Evolutionary conservation across 2,113 vertebrate genomes (phyloP).

Genomic region (Trinectes maculatus): DNA sequence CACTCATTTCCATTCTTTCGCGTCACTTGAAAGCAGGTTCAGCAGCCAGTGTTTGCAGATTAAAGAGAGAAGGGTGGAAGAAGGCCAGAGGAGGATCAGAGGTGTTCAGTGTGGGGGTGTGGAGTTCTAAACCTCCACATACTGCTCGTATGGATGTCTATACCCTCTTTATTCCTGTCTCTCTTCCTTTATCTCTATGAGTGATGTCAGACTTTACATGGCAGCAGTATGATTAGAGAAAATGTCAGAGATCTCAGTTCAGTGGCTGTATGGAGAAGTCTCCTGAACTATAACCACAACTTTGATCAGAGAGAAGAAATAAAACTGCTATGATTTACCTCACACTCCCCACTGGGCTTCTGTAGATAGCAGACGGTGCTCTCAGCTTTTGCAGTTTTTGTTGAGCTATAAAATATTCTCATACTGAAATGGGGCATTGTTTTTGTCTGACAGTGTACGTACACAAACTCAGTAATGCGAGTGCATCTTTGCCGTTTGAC

Average conservation of each 20-base stretch:
- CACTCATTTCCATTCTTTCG: conserved; percentile 8
- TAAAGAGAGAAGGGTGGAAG: background rate
- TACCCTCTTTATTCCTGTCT: background rate
- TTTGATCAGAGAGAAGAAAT: background rate
- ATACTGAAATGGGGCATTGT: conserved; percentile 1
- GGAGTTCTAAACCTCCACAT: conserved; percentile 1
- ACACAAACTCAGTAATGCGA: background rate
- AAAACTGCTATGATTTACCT: background rate
- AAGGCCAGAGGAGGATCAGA: conserved; percentile 18
- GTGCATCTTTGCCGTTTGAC: background rate
- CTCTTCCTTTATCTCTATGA: background rate
- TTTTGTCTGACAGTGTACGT: background rate
- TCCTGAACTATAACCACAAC: background rate
- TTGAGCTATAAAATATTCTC: conserved; percentile 8
- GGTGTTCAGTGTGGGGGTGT: background rate
- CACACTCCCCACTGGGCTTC: background rate
- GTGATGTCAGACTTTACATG: conserved; percentile 25
- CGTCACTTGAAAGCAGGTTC: conserved; percentile 32
- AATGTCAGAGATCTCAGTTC: conserved; percentile 19
- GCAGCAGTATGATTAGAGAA: conserved; percentile 26
- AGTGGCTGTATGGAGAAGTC: background rate
- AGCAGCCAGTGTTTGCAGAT: conserved; percentile 12
- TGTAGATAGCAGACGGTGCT: background rate
- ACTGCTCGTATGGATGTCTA: background rate
- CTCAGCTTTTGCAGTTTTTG: background rate